phyloP scores from a whole-genome alignment of 2,113 vertebrate species.

The Vidua macroura region DNA sequence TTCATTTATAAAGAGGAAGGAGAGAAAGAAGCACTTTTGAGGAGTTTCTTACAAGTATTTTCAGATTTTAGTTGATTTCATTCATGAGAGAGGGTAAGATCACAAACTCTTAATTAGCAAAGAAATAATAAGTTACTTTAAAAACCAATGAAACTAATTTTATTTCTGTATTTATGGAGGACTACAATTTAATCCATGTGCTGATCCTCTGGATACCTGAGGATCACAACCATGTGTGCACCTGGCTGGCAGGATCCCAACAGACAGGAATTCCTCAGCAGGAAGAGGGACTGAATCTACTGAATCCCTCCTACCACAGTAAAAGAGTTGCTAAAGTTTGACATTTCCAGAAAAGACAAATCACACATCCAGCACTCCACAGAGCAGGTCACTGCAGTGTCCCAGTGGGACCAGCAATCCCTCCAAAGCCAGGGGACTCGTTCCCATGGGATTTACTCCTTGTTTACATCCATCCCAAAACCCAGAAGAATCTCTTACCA shows the following conservation, averaged over 20 bases:
- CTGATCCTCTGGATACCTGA: neutral
- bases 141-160: neutral
- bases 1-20: conserved; percentile 5
- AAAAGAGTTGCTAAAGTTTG: neutral
- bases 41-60: neutral
- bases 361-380: neutral
- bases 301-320: fast-evolving
- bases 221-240: neutral
- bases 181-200: neutral
- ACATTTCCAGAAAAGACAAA: neutral
- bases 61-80: neutral
- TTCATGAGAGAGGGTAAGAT: neutral
- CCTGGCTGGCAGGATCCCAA: neutral
- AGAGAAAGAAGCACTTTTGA: neutral
- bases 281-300: neutral
- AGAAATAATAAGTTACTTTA: neutral
- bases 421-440: neutral
- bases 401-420: neutral
- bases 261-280: neutral
- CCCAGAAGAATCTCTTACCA: conserved; percentile 75
- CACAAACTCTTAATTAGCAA: neutral
- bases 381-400: neutral
- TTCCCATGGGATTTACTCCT: neutral
- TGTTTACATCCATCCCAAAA: neutral
- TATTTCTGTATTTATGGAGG: neutral